A percentile compares a stretch with the other conserved stretches of the same genome.
Conservation (phyloP, 2,113 vertebrate species). For the Neodon shergylaensis region DNA sequence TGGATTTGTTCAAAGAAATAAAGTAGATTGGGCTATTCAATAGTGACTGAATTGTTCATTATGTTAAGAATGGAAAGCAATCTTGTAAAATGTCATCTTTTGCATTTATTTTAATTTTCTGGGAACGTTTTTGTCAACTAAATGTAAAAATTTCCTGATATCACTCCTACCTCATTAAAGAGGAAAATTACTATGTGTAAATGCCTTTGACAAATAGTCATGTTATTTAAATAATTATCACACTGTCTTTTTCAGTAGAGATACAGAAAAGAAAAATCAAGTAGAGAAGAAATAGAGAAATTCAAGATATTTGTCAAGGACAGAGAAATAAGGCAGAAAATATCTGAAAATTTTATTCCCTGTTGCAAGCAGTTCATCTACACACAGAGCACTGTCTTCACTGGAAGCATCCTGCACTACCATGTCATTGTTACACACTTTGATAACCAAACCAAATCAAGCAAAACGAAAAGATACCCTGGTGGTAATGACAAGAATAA, state of each 20-base stretch:
- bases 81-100: slow-evolving; percentile 81
- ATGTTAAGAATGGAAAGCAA: slow-evolving; percentile 77
- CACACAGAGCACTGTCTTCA: neutral
- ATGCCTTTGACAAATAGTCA: slow-evolving; percentile 67
- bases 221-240: slow-evolving; percentile 75
- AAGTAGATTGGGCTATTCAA: slow-evolving; percentile 80
- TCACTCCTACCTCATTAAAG: slow-evolving; percentile 69
- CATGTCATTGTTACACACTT: neutral
- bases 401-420: neutral
- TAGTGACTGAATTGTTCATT: slow-evolving; percentile 80
- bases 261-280: slow-evolving; percentile 62
- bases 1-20: slow-evolving; percentile 79
- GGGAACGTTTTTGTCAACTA: slow-evolving; percentile 71
- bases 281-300: neutral
- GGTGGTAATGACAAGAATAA: neutral
- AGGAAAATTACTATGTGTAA: slow-evolving; percentile 63
- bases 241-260: slow-evolving; percentile 33
- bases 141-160: slow-evolving; percentile 75
- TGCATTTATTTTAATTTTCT: slow-evolving; percentile 79
- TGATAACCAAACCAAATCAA: neutral
- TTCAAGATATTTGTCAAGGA: slow-evolving; percentile 44
- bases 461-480: neutral
- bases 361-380: neutral
- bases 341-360: neutral
- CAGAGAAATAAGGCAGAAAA: neutral